phyloP scores from a whole-genome alignment of 1,140 invertebrate species.

The Rhagoletis zephyria region DNA sequence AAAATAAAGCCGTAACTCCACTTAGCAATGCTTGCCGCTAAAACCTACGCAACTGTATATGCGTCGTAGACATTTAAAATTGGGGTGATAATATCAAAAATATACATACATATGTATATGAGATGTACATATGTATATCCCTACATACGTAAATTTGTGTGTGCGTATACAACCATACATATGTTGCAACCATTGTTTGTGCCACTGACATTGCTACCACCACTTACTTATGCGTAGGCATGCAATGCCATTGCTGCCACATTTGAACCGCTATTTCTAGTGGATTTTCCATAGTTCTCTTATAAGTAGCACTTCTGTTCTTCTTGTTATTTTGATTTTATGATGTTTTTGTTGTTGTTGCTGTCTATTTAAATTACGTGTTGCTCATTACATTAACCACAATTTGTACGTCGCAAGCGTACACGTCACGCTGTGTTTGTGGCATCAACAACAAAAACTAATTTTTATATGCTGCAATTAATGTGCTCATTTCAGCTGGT shows the following conservation, averaged over 20 bases:
- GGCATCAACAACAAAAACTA: background rate
- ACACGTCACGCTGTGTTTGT: background rate
- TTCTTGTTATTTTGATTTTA: background rate
- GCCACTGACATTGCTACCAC: slow-evolving; percentile 10
- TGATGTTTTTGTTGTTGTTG: background rate
- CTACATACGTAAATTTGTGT: background rate
- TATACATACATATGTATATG: background rate
- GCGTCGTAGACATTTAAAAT: background rate
- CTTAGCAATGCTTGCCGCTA: background rate
- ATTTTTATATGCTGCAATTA: slow-evolving; percentile 6
- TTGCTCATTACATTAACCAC: background rate
- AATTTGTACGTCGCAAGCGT: background rate
- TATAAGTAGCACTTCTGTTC: too few relatives aligned
- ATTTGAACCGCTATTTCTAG: background rate
- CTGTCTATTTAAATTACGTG: slow-evolving; percentile 33
- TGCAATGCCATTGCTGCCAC: background rate
- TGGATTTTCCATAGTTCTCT: background rate
- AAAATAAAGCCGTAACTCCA: too few relatives aligned
- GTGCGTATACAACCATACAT: background rate
- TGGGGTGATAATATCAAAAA: background rate
- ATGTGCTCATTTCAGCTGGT: slow-evolving; percentile 27
- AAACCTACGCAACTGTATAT: background rate
- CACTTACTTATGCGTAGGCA: background rate
- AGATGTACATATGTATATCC: background rate
- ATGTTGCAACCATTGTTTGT: slow-evolving; percentile 24